Percentiles rank a stretch among this genome's conserved stretches.
phyloP scores from a whole-genome alignment of 2,888 invertebrate species.

The Amitus sp. region DNA sequence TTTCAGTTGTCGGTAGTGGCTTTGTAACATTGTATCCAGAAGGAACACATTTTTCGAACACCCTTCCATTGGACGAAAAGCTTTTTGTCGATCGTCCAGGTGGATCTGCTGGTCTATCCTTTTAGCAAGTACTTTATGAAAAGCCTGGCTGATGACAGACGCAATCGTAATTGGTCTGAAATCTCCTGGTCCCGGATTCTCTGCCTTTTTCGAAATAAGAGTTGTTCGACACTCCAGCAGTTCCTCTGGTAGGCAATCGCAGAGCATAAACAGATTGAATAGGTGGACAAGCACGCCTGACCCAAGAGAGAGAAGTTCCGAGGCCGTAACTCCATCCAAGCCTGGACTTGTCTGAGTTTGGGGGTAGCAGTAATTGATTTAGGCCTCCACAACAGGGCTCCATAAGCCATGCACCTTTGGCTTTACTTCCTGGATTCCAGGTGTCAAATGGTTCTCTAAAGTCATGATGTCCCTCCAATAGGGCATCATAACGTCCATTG shows the following conservation, averaged over 20 bases:
- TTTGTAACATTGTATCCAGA: slow-evolving; percentile 42
- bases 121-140: slow-evolving; percentile 30
- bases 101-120: neutral
- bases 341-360: slow-evolving; percentile 36
- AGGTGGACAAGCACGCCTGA: neutral
- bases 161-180: slow-evolving; percentile 15
- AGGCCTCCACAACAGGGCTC: neutral
- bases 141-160: slow-evolving; percentile 19
- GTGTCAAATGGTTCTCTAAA: neutral
- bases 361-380: neutral
- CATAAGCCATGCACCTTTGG: neutral
- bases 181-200: slow-evolving; percentile 3
- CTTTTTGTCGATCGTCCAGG: slow-evolving; percentile 27
- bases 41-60: slow-evolving; percentile 52
- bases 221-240: slow-evolving; percentile 40
- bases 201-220: slow-evolving; percentile 22
- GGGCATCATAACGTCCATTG: neutral
- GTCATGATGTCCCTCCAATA: slow-evolving; percentile 6
- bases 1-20: too few species aligned
- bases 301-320: slow-evolving; percentile 20
- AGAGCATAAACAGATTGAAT: slow-evolving; percentile 10
- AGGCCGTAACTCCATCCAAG: slow-evolving; percentile 39
- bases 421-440: neutral
- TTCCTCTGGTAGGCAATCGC: slow-evolving; percentile 39
- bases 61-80: slow-evolving; percentile 44